Evolutionary conservation across 2,113 vertebrate species (phyloP), one percentile per base, ranked within the genome.

Genomic region (Rhodinocichla rosea): DNA sequence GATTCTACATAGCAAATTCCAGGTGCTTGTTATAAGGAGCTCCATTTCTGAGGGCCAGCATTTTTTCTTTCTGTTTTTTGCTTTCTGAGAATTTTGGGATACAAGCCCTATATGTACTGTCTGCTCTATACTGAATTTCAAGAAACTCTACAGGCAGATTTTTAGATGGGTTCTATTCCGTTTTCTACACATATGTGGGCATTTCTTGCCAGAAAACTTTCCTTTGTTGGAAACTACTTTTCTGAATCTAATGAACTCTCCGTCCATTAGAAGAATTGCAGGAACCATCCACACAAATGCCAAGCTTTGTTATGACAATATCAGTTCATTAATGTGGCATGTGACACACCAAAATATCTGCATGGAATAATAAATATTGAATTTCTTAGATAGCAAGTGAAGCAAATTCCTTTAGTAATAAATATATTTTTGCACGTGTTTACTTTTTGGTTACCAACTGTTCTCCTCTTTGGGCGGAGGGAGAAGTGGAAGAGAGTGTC

Each of bases 361-460:
- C n/a, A 13, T 79, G 56, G 69, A 79, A 59, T 39, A 62, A 74
- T n/a, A 69, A 78, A 57, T 47, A 44, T 0, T 70, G 15, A 9
- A 59, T 73, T 82, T 76, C 88, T 94, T 82, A 74, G 45, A 44
- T 76, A 65, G 32, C 3, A 5, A 84, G 56, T 67, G 63, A 90
- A 93, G 78, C 59, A 89, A 37, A 90, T 81, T 87, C 42, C 37
- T 78, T 94, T 30, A 80, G 47, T 65, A 92, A 92, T 82, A 95
- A 83, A 70, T 74, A 6, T 11, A 78, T 90, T 97, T 86, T 75
- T 95, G 79, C 62, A 64, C 44, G 52, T 81, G 32, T 92, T 95
- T 96, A 76, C 67, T 93, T 86, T 91, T 86, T 89, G 53, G 39
- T 70, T 92, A 63, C 75, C 92, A 90, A 64, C 78, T 95, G 85